These are phyloP conservation scores for Panagrolaimus sp. DNA, from an alignment of 1,140 invertebrate genomes.

Conservation along the genomic window DNA sequence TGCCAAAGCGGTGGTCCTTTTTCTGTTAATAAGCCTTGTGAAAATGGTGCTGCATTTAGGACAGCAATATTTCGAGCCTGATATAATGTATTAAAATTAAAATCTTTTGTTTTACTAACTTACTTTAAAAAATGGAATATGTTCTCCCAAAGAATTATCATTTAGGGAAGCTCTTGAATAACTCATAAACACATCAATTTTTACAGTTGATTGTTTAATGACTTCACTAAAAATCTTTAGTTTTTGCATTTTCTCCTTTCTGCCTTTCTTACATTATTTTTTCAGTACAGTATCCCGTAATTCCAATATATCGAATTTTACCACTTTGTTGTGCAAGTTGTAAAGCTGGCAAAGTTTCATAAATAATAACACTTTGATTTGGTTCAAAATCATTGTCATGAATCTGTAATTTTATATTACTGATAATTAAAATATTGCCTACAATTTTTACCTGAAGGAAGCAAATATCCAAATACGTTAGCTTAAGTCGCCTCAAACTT, in stretches of 20 bases:
- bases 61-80: conserved; percentile 72
- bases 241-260: background rate
- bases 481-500: conserved; percentile 70
- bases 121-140: conserved; percentile 73
- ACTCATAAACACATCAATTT: conserved; percentile 71
- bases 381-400: conserved; percentile 84
- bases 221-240: conserved; percentile 63
- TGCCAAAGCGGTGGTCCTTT: conserved; percentile 76
- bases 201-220: conserved; percentile 68
- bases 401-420: conserved; percentile 65
- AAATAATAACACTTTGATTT: conserved; percentile 71
- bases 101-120: background rate
- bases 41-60: conserved; percentile 74
- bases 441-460: conserved; percentile 66
- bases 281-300: conserved; percentile 79
- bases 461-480: conserved; percentile 81
- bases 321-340: conserved; percentile 70
- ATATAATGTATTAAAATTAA: conserved; percentile 45
- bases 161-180: conserved; percentile 75
- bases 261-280: conserved; percentile 35
- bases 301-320: conserved; percentile 75
- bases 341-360: conserved; percentile 77
- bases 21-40: conserved; percentile 76
- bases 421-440: background rate
- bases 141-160: conserved; percentile 72